Conservation (phyloP, 2,113 vertebrate species). For the Rissa tridactyla region DNA sequence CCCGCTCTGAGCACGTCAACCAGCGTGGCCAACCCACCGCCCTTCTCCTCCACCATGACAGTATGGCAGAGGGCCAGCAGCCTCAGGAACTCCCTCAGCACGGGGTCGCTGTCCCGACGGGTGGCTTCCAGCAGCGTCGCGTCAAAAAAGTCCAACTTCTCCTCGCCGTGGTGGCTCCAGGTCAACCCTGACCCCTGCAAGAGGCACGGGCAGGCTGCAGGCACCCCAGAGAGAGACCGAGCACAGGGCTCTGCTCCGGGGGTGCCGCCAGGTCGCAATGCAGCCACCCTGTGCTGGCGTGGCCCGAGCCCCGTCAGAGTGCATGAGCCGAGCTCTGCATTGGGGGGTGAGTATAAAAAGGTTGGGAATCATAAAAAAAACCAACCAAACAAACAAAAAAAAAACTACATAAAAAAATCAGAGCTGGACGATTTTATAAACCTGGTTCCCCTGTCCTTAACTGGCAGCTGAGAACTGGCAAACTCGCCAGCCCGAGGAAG, state of each 20-base stretch:
- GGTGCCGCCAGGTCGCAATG: not conserved
- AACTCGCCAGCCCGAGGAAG: not conserved
- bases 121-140: slow-evolving; percentile 67
- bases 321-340: not conserved
- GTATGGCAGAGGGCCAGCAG: slow-evolving; percentile 91
- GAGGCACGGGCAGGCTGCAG: not conserved
- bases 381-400: not conserved
- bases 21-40: slow-evolving; percentile 58
- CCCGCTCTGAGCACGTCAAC: rapidly evolving
- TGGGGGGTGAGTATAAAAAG: not conserved
- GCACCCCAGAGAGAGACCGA: not conserved
- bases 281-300: not conserved
- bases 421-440: rapidly evolving
- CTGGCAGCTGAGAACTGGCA: not conserved
- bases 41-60: slow-evolving; percentile 84
- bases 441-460: rapidly evolving
- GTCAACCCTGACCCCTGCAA: slow-evolving; percentile 70
- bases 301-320: rapidly evolving
- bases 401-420: not conserved
- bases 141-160: slow-evolving; percentile 66
- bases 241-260: rapidly evolving
- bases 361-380: not conserved
- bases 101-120: not conserved
- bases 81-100: slow-evolving; percentile 82
- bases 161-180: slow-evolving; percentile 74